These are phyloP conservation scores for Chlorops oryzae DNA, from an alignment of 1,140 invertebrate genomes.

Conservation along the genomic window DNA sequence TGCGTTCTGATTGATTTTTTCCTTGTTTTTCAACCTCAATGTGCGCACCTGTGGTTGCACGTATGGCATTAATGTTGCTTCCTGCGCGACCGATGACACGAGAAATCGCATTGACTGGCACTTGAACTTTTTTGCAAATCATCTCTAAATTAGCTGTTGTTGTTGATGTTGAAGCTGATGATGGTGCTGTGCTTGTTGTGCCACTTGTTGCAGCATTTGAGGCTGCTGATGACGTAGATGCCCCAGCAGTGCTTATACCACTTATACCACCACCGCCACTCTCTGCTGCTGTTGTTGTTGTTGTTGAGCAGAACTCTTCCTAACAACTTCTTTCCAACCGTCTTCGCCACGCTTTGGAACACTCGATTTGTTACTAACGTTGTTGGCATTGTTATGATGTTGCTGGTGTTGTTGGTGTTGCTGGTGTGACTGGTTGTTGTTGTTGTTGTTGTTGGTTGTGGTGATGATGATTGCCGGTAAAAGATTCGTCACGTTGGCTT, in stretches of 20 bases:
- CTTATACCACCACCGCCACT: conserved; percentile 14
- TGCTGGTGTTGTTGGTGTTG: not conserved
- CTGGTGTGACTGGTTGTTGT: conserved; percentile 11
- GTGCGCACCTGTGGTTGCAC: conserved; percentile 88
- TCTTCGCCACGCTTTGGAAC: conserved; percentile 62
- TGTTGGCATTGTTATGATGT: conserved; percentile 8
- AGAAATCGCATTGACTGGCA: conserved; percentile 89
- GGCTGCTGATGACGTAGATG: conserved; percentile 5
- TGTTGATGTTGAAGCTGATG: conserved; percentile 2
- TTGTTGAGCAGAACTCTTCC: conserved; percentile 61
- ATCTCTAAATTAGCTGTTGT: conserved; percentile 28
- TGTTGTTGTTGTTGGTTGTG: not conserved
- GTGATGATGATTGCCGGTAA: too few species aligned
- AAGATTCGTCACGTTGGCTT: too few species aligned
- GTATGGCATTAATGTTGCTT: conserved; percentile 94
- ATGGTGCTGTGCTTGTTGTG: conserved; percentile 16
- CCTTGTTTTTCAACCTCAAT: conserved; percentile 97
- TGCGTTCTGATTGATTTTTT: conserved; percentile 87
- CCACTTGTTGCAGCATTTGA: conserved; percentile 16
- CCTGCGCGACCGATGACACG: conserved; percentile 92
- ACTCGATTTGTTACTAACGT: not conserved
- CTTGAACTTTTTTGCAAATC: conserved; percentile 73
- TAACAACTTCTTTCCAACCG: conserved; percentile 94
- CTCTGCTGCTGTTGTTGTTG: conserved; percentile 1
- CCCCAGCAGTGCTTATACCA: conserved; percentile 2